Conservation (phyloP, 1,140 invertebrate genomes). For the Cephus cinctus region DNA sequence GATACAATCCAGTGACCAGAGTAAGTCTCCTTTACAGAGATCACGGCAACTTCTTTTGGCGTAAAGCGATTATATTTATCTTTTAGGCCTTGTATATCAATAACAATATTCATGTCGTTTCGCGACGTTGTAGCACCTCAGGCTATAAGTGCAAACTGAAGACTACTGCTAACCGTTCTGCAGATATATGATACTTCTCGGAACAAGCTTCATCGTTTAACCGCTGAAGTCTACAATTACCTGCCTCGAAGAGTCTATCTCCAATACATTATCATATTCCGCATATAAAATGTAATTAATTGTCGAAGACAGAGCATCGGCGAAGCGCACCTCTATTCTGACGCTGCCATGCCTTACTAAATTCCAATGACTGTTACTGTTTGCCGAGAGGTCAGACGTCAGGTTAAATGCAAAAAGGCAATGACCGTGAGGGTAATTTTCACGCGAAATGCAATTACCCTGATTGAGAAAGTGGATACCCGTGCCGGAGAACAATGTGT, state of each 20-base stretch:
- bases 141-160: not conserved
- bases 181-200: too few relatives aligned
- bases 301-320: constrained; percentile 24
- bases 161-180: too few relatives aligned
- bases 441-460: constrained; percentile 26
- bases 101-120: not conserved
- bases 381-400: constrained; percentile 42
- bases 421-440: constrained; percentile 26
- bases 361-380: constrained; percentile 37
- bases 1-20: too few relatives aligned
- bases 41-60: too few relatives aligned
- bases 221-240: constrained; percentile 26
- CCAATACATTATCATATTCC: constrained; percentile 37
- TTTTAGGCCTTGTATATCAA: not conserved
- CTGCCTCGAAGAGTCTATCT: constrained; percentile 33
- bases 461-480: constrained; percentile 35
- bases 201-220: too few relatives aligned
- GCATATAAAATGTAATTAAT: constrained; percentile 39
- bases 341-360: constrained; percentile 34
- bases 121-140: not conserved
- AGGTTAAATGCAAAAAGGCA: constrained; percentile 36
- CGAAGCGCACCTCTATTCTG: constrained; percentile 36
- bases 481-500: constrained; percentile 45
- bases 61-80: not conserved
- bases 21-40: too few relatives aligned